phyloP scores from a whole-genome alignment of 2,888 invertebrate species.

The Andrena bicolor region DNA sequence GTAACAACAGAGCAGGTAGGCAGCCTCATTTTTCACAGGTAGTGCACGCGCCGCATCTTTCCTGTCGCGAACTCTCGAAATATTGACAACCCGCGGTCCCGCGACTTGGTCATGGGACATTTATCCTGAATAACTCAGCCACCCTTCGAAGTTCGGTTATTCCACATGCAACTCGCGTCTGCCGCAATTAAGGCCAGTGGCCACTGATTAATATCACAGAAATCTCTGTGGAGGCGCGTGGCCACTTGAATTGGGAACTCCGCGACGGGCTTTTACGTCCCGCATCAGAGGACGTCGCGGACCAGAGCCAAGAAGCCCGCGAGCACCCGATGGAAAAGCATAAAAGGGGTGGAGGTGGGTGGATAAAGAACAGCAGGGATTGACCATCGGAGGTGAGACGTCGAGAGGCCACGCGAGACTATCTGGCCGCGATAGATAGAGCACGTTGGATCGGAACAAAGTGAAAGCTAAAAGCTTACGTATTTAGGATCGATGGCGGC shows the following conservation, averaged over 20 bases:
- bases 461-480: constrained; percentile 71
- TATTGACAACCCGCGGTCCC: too few species aligned
- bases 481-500: constrained; percentile 75
- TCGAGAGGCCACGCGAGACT: constrained; percentile 33
- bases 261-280: background rate
- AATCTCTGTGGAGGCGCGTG: background rate
- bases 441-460: constrained; percentile 60
- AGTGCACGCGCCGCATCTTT: too few species aligned
- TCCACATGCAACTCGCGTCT: too few species aligned
- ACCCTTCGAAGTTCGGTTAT: too few species aligned
- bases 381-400: constrained; percentile 38
- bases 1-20: background rate
- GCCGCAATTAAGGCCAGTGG: background rate
- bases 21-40: too few species aligned
- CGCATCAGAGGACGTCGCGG: background rate
- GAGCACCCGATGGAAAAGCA: background rate
- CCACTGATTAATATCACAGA: background rate
- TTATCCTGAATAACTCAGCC: too few species aligned
- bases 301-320: background rate
- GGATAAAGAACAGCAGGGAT: constrained; percentile 29
- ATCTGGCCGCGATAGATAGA: constrained; percentile 49
- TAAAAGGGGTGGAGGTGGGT: background rate
- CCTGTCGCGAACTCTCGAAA: too few species aligned
- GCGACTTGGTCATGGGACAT: too few species aligned
- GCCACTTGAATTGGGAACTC: background rate